A percentile compares a stretch with the other conserved stretches of the same genome.
phyloP scores from a whole-genome alignment of 1,140 invertebrate species.

The Limonius californicus region DNA sequence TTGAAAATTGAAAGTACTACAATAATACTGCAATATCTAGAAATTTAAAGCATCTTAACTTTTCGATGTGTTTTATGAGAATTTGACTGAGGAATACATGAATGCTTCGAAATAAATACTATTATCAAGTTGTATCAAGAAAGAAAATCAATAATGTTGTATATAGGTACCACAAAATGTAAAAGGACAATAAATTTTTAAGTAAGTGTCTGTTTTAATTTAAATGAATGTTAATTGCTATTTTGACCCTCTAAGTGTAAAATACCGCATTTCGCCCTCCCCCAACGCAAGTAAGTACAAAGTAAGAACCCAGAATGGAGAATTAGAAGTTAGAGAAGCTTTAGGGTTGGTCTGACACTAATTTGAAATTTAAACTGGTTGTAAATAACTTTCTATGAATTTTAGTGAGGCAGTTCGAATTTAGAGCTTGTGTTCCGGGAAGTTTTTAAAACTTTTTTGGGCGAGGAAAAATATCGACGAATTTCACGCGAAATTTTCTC shows the following conservation, averaged over 20 bases:
- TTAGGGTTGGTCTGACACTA: slow-evolving; percentile 35
- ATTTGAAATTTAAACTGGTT: slow-evolving; percentile 44
- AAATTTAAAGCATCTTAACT: background rate
- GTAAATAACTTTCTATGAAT: slow-evolving; percentile 43
- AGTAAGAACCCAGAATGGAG: slow-evolving; percentile 15
- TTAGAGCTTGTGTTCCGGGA: slow-evolving; percentile 20
- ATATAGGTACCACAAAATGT: background rate
- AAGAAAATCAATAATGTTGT: background rate
- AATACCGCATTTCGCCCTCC: slow-evolving; percentile 33
- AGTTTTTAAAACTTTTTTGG: slow-evolving; percentile 5
- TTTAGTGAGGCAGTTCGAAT: slow-evolving; percentile 34
- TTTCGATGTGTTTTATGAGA: background rate
- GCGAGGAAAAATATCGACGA: background rate
- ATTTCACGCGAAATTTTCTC: background rate
- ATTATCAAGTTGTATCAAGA: background rate
- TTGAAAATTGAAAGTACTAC: no score
- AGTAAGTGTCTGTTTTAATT: slow-evolving; percentile 22
- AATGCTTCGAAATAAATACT: background rate
- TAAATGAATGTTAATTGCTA: slow-evolving; percentile 36
- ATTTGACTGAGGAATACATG: no score
- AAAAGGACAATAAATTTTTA: slow-evolving; percentile 1
- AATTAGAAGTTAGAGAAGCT: slow-evolving; percentile 15
- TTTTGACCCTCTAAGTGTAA: slow-evolving; percentile 32
- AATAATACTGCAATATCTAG: no score
- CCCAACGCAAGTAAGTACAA: slow-evolving; percentile 21